Evolutionary conservation across 2,113 vertebrate species (phyloP).

Genomic region (Myotis lucifugus): DNA sequence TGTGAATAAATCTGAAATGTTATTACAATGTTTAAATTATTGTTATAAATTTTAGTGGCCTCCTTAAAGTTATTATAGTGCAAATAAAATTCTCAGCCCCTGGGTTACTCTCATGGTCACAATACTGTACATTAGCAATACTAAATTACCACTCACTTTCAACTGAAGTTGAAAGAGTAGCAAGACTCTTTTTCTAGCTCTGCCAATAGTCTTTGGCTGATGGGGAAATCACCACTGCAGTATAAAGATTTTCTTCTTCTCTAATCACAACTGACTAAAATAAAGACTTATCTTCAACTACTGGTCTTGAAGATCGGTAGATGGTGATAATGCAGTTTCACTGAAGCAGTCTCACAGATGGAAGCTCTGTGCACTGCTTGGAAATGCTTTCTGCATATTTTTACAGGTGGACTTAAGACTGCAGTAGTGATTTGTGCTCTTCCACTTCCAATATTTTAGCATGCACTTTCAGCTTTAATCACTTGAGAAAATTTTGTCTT

Average conservation of each 20-base stretch:
- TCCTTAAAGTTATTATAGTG: background rate
- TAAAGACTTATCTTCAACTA: background rate
- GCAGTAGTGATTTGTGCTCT: background rate
- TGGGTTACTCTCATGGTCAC: background rate
- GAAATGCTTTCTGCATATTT: background rate
- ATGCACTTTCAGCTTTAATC: background rate
- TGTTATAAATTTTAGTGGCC: background rate
- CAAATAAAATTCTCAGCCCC: background rate
- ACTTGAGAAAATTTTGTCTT: background rate
- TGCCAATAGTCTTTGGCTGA: background rate
- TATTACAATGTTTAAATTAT: background rate
- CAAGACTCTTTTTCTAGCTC: background rate
- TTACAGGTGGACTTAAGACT: background rate
- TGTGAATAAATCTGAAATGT: background rate
- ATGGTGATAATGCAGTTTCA: background rate
- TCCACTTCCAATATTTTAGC: background rate
- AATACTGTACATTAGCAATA: background rate
- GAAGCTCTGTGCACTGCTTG: background rate
- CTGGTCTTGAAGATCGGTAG: background rate
- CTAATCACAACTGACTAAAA: background rate
- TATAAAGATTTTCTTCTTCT: background rate
- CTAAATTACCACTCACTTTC: background rate
- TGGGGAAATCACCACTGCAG: background rate
- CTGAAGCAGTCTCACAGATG: background rate
- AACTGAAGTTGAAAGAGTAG: background rate